Percentiles rank a stretch among this genome's conserved stretches.
Evolutionary conservation across 2,113 vertebrate genomes (phyloP).

Genomic region (Thryonomys swinderianus): DNA sequence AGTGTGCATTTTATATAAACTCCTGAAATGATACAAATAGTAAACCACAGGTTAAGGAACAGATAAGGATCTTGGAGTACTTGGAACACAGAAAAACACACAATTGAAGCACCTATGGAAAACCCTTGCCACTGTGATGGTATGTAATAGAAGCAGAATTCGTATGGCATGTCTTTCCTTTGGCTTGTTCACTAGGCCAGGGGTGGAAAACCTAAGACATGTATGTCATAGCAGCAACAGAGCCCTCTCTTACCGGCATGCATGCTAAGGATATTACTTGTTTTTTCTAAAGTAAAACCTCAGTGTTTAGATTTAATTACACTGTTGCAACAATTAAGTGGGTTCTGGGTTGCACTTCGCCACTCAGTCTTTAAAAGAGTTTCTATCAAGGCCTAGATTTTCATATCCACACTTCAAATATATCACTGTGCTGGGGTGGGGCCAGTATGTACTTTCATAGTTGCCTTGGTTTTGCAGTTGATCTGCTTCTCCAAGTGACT

Average conservation of each 20-base stretch:
- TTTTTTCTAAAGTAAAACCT: background rate
- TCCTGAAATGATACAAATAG: background rate
- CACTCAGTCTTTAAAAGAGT: background rate
- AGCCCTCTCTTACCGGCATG: background rate
- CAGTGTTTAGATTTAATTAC: background rate
- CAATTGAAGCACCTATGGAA: slow-evolving; percentile 17
- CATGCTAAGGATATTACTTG: background rate
- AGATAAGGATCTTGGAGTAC: background rate
- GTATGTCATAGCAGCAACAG: no score
- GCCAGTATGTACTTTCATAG: background rate
- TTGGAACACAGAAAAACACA: background rate
- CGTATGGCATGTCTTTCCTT: background rate
- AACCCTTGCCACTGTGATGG: background rate
- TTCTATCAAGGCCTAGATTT: background rate
- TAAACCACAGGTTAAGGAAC: background rate
- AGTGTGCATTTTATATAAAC: slow-evolving; percentile 16
- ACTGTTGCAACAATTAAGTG: background rate
- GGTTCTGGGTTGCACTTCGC: background rate
- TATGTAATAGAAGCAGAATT: background rate
- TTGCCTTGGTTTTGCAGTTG: background rate
- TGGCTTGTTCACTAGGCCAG: background rate
- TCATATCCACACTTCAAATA: background rate
- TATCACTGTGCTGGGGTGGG: background rate
- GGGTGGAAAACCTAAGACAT: background rate
- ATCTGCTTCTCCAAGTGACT: background rate